These are phyloP conservation scores for Boulengeromyrus knoepffleri DNA, from an alignment of 2,113 vertebrate species.

Conservation along the genomic window DNA sequence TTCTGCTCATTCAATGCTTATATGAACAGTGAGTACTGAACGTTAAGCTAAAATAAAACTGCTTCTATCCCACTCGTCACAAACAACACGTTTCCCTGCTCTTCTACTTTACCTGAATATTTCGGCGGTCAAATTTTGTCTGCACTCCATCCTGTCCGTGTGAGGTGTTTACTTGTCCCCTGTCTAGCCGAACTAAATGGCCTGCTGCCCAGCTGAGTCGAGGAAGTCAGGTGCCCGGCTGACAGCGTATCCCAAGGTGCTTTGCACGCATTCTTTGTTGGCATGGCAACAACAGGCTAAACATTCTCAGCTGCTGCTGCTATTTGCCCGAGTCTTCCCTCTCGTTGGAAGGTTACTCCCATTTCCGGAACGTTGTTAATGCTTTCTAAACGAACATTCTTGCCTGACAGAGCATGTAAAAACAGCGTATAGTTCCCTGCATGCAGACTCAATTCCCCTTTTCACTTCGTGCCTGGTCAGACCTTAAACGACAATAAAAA, in stretches of 20 bases:
- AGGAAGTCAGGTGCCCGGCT: conserved; percentile 6
- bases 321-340: background rate
- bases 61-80: background rate
- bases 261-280: conserved; percentile 7
- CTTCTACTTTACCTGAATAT: background rate
- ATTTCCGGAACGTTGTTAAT: background rate
- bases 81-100: background rate
- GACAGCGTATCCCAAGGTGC: background rate
- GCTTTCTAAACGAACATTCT: background rate
- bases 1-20: background rate
- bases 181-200: background rate
- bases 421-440: background rate
- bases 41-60: background rate
- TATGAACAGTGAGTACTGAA: background rate
- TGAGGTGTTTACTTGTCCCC: background rate
- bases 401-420: background rate
- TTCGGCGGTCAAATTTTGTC: background rate
- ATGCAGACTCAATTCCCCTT: background rate
- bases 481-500: background rate
- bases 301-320: background rate
- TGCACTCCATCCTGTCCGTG: background rate
- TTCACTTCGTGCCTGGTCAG: background rate
- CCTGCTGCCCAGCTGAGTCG: conserved; percentile 6
- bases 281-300: background rate
- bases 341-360: background rate